Percentiles rank a stretch among this genome's conserved stretches.
These are phyloP conservation scores for Pycnomerus fuliginosus DNA, from an alignment of 2,888 invertebrate genomes.

Conservation along the genomic window DNA sequence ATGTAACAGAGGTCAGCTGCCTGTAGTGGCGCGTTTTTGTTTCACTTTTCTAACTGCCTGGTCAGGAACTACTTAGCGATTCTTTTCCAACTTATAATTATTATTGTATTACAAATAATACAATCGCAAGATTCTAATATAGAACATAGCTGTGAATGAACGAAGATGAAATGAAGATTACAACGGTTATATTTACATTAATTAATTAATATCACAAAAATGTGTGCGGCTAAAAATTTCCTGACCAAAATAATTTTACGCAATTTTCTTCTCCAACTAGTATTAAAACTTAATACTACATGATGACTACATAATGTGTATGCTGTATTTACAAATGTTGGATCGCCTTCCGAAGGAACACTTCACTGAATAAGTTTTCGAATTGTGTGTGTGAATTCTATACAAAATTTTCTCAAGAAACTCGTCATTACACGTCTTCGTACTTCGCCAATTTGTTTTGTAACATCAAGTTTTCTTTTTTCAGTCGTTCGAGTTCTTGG, in stretches of 20 bases:
- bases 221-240: conserved; percentile 23
- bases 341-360: conserved; percentile 50
- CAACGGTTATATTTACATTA: conserved; percentile 7
- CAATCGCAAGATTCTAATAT: conserved; percentile 41
- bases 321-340: conserved; percentile 54
- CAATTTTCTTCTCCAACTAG: conserved; percentile 36
- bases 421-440: conserved; percentile 69
- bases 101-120: conserved; percentile 25
- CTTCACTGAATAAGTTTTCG: conserved; percentile 30
- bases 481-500: conserved; percentile 86
- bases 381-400: conserved; percentile 15
- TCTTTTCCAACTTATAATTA: conserved; percentile 14
- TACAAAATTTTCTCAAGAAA: conserved; percentile 9
- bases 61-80: conserved; percentile 26
- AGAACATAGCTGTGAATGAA: conserved; percentile 31
- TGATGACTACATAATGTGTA: conserved; percentile 52
- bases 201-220: conserved; percentile 22
- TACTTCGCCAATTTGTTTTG: conserved; percentile 87
- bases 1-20: conserved; percentile 49
- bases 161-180: conserved; percentile 11
- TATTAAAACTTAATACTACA: conserved; percentile 51
- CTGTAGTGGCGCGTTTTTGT: conserved; percentile 26
- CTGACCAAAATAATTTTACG: conserved; percentile 30
- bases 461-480: conserved; percentile 87
- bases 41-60: conserved; percentile 17